Conservation (phyloP, 2,888 invertebrate genomes). For the Aphidius colemani region DNA sequence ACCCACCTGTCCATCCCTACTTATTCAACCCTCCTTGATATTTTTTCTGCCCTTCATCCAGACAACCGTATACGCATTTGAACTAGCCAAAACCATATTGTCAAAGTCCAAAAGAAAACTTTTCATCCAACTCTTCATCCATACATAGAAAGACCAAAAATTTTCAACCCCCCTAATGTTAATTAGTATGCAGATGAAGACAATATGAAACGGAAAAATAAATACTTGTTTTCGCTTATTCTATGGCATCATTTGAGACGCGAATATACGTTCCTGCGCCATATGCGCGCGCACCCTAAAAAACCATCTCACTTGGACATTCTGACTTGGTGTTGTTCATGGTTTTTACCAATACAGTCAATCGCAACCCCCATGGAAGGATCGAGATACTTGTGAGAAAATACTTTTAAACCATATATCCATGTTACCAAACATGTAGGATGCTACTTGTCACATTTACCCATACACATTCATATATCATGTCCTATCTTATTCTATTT, state of each 20-base stretch:
- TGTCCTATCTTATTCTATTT: too few species aligned
- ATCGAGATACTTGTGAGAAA: neutral
- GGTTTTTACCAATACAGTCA: slow-evolving; percentile 28
- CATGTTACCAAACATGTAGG: slow-evolving; percentile 9
- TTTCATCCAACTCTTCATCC: slow-evolving; percentile 61
- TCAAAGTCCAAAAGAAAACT: neutral
- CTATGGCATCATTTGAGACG: too few species aligned
- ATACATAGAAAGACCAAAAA: slow-evolving; percentile 38
- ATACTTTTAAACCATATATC: slow-evolving; percentile 14
- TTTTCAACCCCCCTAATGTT: too few species aligned
- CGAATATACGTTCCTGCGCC: slow-evolving; percentile 59
- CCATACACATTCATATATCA: slow-evolving; percentile 10
- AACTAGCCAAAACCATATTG: too few species aligned
- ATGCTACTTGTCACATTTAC: slow-evolving; percentile 25
- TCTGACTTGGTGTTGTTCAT: slow-evolving; percentile 13
- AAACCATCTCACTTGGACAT: slow-evolving; percentile 19
- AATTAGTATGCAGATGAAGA: too few species aligned
- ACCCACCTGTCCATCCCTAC: slow-evolving; percentile 32
- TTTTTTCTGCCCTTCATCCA: neutral
- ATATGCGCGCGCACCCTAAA: slow-evolving; percentile 60
- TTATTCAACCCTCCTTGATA: slow-evolving; percentile 24
- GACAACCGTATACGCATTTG: slow-evolving; percentile 18
- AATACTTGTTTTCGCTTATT: slow-evolving; percentile 44
- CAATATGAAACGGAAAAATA: too few species aligned
- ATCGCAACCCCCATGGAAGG: slow-evolving; percentile 20